phyloP scores from a whole-genome alignment of 1,140 invertebrate species.

The Helicoverpa zea region DNA sequence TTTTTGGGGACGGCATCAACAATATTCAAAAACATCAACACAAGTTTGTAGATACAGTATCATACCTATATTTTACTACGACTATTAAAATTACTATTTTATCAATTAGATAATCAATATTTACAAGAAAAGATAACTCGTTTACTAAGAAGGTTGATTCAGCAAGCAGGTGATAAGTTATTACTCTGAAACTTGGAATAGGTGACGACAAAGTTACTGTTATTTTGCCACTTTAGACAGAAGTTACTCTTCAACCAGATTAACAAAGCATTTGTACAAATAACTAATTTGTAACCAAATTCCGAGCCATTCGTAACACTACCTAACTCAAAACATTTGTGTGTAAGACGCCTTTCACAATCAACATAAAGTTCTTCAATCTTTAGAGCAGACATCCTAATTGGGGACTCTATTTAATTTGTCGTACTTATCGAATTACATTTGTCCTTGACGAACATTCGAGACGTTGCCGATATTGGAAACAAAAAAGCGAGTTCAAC shows the following conservation, averaged over 20 bases:
- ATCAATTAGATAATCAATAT: conserved; percentile 9
- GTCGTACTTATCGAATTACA: conserved; percentile 16
- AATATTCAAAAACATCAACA: no score
- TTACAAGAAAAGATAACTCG: conserved; percentile 20
- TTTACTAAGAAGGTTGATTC: neutral
- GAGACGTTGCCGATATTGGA: neutral
- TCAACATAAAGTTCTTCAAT: conserved; percentile 13
- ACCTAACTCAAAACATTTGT: conserved; percentile 9
- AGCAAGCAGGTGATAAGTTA: no score
- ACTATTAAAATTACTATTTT: neutral
- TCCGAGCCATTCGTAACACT: neutral
- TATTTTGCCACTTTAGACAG: no score
- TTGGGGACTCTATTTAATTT: conserved; percentile 22
- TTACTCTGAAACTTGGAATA: no score
- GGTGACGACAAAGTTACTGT: no score
- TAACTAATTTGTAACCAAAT: neutral
- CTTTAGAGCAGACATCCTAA: conserved; percentile 9
- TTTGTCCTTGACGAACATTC: neutral
- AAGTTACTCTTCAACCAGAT: no score
- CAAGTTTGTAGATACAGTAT: no score
- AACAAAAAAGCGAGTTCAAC: neutral
- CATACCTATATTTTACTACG: neutral
- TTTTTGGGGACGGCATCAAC: no score
- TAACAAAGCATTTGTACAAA: no score
- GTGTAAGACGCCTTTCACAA: neutral